Conservation (phyloP, 2,113 vertebrate genomes). For the Varanus salvator region DNA sequence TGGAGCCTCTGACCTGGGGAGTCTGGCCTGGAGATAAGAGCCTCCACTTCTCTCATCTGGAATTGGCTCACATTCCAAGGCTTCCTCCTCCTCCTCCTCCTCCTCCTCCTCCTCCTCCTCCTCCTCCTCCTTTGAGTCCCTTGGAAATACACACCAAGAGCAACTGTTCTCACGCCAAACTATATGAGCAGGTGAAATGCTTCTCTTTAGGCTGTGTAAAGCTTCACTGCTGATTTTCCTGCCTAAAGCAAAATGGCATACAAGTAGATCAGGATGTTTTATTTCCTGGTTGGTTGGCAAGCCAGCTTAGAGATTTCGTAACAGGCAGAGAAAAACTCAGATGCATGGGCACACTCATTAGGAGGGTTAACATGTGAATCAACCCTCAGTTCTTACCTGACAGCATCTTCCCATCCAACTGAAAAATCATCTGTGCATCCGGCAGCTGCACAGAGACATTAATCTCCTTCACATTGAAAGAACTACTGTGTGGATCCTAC, state of each 20-base stretch:
- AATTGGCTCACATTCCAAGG: too few relatives aligned
- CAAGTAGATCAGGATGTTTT: neutral
- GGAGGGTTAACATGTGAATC: slow-evolving; percentile 1
- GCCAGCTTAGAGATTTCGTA: neutral
- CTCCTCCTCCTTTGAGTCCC: too few relatives aligned
- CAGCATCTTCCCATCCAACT: accelerated
- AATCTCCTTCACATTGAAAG: slow-evolving; percentile 32
- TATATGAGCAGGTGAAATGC: neutral
- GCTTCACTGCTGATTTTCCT: neutral
- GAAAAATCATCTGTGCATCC: neutral
- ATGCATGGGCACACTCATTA: neutral
- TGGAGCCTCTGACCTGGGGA: too few relatives aligned
- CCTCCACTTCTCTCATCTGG: too few relatives aligned
- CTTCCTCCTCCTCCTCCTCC: too few relatives aligned
- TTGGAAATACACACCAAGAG: too few relatives aligned
- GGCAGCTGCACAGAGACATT: slow-evolving; percentile 36
- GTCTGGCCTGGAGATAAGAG: too few relatives aligned
- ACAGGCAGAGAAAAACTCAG: neutral
- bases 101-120: too few relatives aligned
- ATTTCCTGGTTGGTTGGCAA: neutral
- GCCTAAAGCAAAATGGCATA: neutral
- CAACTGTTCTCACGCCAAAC: too few relatives aligned
- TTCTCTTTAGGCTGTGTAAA: neutral
- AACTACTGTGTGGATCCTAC: neutral
- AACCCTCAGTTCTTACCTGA: slow-evolving; percentile 8